These are phyloP conservation scores for Drosophila testacea DNA, from an alignment of 2,888 invertebrate genomes.

Conservation along the genomic window DNA sequence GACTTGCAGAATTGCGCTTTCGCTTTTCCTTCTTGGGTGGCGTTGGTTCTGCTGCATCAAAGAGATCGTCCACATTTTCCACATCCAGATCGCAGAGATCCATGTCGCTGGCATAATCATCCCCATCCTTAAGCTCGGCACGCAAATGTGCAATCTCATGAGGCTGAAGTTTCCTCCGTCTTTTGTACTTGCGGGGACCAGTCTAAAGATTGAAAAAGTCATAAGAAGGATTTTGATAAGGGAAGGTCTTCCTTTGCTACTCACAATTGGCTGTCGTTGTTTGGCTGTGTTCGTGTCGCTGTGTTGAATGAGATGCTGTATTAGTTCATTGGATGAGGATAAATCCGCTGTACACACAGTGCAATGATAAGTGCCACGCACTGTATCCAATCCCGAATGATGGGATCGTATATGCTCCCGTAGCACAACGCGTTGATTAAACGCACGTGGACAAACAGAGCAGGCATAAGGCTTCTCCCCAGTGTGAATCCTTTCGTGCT, in stretches of 20 bases:
- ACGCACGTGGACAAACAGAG: constrained; percentile 94
- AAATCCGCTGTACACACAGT: constrained; percentile 91
- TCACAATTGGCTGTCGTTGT: constrained; percentile 90
- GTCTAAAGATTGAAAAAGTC: constrained; percentile 85
- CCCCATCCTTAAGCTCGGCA: constrained; percentile 71
- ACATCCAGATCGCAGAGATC: constrained; percentile 84
- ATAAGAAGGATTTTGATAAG: background rate
- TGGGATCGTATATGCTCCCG: constrained; percentile 94
- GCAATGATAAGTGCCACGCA: constrained; percentile 90
- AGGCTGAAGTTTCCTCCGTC: constrained; percentile 90
- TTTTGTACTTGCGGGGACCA: constrained; percentile 92
- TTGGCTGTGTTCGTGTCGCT: constrained; percentile 94
- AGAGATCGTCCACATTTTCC: constrained; percentile 84
- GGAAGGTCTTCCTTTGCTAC: constrained; percentile 17
- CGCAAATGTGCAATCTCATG: constrained; percentile 86
- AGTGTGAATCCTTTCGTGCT: constrained; percentile 94
- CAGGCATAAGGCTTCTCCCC: constrained; percentile 95
- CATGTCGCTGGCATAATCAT: constrained; percentile 81
- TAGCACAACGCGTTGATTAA: constrained; percentile 94
- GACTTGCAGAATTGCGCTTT: constrained; percentile 44
- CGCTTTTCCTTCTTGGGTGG: constrained; percentile 56
- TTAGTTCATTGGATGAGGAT: constrained; percentile 90
- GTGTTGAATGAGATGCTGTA: constrained; percentile 93
- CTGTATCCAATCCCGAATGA: constrained; percentile 92
- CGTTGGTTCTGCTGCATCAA: constrained; percentile 73